phyloP scores from a whole-genome alignment of 2,888 invertebrate genomes.

The Papilio demoleus region DNA sequence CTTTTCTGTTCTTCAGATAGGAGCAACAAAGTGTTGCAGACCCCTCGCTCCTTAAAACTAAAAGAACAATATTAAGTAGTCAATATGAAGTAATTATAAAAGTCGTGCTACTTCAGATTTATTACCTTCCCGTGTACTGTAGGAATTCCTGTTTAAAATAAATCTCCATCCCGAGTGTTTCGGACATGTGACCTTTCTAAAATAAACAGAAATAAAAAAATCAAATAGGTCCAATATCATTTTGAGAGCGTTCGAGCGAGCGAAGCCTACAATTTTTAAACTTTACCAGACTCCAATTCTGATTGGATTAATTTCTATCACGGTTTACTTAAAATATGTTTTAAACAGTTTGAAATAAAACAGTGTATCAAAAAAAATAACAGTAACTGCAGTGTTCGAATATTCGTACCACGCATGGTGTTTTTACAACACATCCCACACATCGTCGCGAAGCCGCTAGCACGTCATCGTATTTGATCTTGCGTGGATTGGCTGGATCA shows the following conservation, averaged over 20 bases:
- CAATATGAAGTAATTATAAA: not conserved
- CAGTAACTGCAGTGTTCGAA: no score
- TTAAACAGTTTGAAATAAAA: no score
- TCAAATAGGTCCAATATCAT: constrained; percentile 17
- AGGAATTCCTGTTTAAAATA: constrained; percentile 96
- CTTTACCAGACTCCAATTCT: no score
- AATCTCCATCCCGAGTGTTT: constrained; percentile 90
- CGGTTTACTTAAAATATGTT: no score
- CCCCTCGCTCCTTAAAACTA: constrained; percentile 97
- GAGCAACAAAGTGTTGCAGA: constrained; percentile 90
- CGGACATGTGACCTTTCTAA: constrained; percentile 91
- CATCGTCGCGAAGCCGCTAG: constrained; percentile 87
- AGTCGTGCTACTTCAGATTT: not conserved
- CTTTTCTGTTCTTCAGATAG: constrained; percentile 88
- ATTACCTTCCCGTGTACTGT: constrained; percentile 94
- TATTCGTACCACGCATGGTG: constrained; percentile 83
- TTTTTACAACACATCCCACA: constrained; percentile 82
- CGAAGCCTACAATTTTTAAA: not conserved
- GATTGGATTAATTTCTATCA: no score
- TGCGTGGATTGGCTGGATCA: constrained; percentile 72
- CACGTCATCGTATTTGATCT: constrained; percentile 85
- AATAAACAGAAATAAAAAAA: constrained; percentile 50
- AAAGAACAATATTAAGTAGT: constrained; percentile 18
- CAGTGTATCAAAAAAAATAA: no score
- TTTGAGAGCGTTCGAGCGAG: constrained; percentile 5